Percentiles rank a stretch among this genome's conserved stretches.
Conservation (phyloP, 2,888 invertebrate genomes). For the Gymnoscelis rufifasciata region DNA sequence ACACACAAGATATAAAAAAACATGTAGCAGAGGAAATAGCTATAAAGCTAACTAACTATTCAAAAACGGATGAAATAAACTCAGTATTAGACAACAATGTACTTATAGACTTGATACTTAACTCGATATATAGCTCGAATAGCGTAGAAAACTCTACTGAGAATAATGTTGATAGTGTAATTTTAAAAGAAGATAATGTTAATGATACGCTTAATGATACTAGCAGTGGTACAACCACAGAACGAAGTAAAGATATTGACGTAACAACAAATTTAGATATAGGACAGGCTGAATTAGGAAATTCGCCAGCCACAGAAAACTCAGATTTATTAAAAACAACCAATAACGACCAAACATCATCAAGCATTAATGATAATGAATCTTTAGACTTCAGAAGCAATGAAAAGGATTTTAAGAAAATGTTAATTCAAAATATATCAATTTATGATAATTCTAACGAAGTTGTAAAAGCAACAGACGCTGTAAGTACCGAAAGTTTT, state of each 20-base stretch:
- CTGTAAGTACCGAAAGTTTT: too few species aligned
- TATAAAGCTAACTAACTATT: conserved; percentile 25
- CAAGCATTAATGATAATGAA: background rate
- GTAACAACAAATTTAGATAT: background rate
- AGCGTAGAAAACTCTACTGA: conserved; percentile 1
- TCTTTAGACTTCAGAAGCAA: too few species aligned
- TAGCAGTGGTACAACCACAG: conserved; percentile 13
- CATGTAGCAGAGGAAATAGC: conserved; percentile 45
- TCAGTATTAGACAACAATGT: conserved; percentile 30
- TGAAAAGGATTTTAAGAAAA: conserved; percentile 14
- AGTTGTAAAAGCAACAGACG: too few species aligned
- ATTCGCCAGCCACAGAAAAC: conserved; percentile 4
- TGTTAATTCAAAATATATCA: background rate
- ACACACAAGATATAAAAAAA: conserved; percentile 43
- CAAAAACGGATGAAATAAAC: conserved; percentile 11
- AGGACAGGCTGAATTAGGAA: background rate
- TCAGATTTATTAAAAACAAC: background rate
- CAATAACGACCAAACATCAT: background rate
- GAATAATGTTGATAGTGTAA: conserved; percentile 8
- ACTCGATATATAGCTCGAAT: conserved; percentile 20
- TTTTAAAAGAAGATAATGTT: conserved; percentile 2
- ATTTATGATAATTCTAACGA: too few species aligned
- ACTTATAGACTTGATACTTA: conserved; percentile 37
- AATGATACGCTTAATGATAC: conserved; percentile 1
- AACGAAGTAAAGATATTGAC: background rate